Percentiles rank a stretch among this genome's conserved stretches.
Conservation (phyloP, 2,888 invertebrate species). For the Drosophila testacea region DNA sequence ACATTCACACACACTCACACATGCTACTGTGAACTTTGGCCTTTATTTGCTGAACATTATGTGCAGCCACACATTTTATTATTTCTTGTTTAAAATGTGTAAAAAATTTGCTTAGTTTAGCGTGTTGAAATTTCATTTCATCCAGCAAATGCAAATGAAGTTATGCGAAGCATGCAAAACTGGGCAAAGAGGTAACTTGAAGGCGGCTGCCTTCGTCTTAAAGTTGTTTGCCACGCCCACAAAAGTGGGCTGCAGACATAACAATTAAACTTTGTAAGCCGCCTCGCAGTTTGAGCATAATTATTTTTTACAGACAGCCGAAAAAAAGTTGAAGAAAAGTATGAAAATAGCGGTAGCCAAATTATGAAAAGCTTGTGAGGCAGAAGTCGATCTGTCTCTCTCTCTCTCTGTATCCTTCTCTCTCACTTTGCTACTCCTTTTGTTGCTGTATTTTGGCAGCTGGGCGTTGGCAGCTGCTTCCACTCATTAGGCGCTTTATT, state of each 20-base stretch:
- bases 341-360: slow-evolving; percentile 25
- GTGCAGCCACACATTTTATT: slow-evolving; percentile 46
- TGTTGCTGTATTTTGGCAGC: slow-evolving; percentile 58
- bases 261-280: slow-evolving; percentile 72
- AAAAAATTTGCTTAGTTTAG: slow-evolving; percentile 60
- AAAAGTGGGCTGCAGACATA: slow-evolving; percentile 40
- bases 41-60: slow-evolving; percentile 50
- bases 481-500: slow-evolving; percentile 82
- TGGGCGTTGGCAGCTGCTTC: slow-evolving; percentile 80
- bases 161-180: slow-evolving; percentile 23
- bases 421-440: slow-evolving; percentile 1
- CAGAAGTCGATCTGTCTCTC: background rate
- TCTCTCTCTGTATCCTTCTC: slow-evolving; percentile 1
- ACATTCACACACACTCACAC: slow-evolving; percentile 8
- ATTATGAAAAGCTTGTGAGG: slow-evolving; percentile 46
- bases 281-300: slow-evolving; percentile 63
- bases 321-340: slow-evolving; percentile 31
- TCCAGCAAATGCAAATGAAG: slow-evolving; percentile 41
- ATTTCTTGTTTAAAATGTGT: slow-evolving; percentile 56
- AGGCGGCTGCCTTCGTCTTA: slow-evolving; percentile 22
- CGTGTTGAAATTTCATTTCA: slow-evolving; percentile 50
- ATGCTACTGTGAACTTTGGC: slow-evolving; percentile 41
- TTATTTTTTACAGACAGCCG: slow-evolving; percentile 56
- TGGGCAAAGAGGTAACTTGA: slow-evolving; percentile 15
- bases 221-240: slow-evolving; percentile 37